Evolutionary conservation across 2,888 invertebrate genomes (phyloP).

Genomic region (Drosophila tanythrix): DNA sequence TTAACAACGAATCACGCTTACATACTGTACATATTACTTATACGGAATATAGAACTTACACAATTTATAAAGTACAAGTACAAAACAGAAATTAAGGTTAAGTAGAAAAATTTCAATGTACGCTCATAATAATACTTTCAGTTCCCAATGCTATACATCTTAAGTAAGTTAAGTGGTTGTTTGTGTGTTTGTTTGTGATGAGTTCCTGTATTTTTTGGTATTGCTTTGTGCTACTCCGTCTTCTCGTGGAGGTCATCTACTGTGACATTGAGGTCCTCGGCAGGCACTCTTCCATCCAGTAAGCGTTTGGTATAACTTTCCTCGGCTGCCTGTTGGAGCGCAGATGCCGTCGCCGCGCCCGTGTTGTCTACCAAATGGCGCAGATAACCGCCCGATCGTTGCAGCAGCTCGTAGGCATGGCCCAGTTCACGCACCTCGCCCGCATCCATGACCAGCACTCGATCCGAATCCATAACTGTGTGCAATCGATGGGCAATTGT

Average conservation of each 20-base stretch:
- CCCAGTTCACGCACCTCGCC: constrained; percentile 91
- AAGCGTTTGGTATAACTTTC: constrained; percentile 82
- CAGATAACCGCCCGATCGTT: constrained; percentile 87
- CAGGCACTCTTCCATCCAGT: constrained; percentile 42
- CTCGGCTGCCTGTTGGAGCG: constrained; percentile 87
- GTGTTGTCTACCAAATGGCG: constrained; percentile 89
- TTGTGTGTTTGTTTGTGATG: constrained; percentile 6
- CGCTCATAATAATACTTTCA: constrained; percentile 70
- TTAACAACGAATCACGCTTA: constrained; percentile 53
- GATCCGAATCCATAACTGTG: constrained; percentile 95
- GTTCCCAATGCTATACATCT: constrained; percentile 49
- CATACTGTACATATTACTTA: constrained; percentile 43
- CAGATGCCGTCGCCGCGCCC: constrained; percentile 87
- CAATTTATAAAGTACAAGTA: constrained; percentile 46
- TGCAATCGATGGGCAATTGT: constrained; percentile 96
- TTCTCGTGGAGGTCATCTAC: constrained; percentile 40
- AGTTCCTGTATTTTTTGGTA: not conserved
- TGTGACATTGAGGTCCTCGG: constrained; percentile 52
- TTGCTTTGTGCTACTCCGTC: constrained; percentile 33
- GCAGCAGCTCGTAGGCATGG: constrained; percentile 89
- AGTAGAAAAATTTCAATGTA: constrained; percentile 52
- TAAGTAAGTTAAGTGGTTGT: constrained; percentile 17
- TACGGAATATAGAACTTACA: constrained; percentile 31
- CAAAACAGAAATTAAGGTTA: constrained; percentile 51
- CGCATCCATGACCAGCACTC: constrained; percentile 93